Evolutionary conservation across 2,113 vertebrate species (phyloP).

Genomic region (Xiphophorus couchianus): DNA sequence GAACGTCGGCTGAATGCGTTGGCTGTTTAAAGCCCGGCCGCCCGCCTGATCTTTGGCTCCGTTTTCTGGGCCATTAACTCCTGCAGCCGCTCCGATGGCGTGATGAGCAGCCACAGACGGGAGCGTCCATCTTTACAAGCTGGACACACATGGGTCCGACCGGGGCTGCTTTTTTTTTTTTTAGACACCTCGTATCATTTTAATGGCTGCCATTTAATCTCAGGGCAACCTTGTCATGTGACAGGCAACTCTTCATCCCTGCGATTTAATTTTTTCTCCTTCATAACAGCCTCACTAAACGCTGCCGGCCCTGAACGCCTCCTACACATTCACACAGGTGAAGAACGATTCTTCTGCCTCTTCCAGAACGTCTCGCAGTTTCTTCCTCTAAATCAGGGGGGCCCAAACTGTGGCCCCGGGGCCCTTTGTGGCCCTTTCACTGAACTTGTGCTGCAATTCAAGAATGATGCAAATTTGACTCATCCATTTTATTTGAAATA

Average conservation of each 20-base stretch:
- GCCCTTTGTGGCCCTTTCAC: too few relatives aligned
- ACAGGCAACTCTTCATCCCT: slow-evolving; percentile 64
- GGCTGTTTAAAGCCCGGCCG: slow-evolving; percentile 57
- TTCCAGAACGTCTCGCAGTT: too few relatives aligned
- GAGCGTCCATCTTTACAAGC: slow-evolving; percentile 42
- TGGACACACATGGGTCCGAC: slow-evolving; percentile 43
- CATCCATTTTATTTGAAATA: too few relatives aligned
- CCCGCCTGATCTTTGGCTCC: slow-evolving; percentile 69
- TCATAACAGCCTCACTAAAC: slow-evolving; percentile 41
- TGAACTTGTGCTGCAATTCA: too few relatives aligned
- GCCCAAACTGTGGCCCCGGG: too few relatives aligned
- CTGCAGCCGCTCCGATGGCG: slow-evolving; percentile 62
- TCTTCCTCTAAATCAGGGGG: too few relatives aligned
- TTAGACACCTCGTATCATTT: slow-evolving; percentile 71
- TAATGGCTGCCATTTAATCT: slow-evolving; percentile 67
- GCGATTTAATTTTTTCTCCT: slow-evolving; percentile 47
- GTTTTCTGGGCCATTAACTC: slow-evolving; percentile 83
- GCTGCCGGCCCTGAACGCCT: slow-evolving; percentile 28
- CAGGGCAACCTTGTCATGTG: slow-evolving; percentile 68
- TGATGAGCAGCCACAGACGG: slow-evolving; percentile 68
- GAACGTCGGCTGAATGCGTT: slow-evolving; percentile 54
- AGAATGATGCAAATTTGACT: too few relatives aligned
- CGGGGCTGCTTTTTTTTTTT: slow-evolving; percentile 27
- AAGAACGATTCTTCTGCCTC: too few relatives aligned
- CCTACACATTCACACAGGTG: slow-evolving; percentile 22